These are phyloP conservation scores for Corynorhinus townsendii DNA, from an alignment of 2,113 vertebrate species.

Conservation along the genomic window DNA sequence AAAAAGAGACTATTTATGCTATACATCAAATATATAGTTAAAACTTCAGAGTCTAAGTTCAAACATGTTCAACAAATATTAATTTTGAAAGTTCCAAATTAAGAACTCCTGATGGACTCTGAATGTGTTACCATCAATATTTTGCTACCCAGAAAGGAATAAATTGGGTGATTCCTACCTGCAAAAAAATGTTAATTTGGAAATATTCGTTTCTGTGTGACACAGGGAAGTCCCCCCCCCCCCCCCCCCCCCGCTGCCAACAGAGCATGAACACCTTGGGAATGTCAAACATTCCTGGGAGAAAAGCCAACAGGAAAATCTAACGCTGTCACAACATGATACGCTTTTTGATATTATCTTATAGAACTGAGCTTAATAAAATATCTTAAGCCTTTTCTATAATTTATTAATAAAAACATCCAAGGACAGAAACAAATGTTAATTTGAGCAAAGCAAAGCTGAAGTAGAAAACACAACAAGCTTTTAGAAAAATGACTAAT, in stretches of 20 bases:
- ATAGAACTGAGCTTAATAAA: background rate
- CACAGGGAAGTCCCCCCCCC: background rate
- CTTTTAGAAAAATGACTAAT: background rate
- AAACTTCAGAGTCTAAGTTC: background rate
- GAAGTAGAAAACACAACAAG: conserved; percentile 1
- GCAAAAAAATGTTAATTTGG: background rate
- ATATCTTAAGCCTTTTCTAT: background rate
- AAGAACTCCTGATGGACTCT: background rate
- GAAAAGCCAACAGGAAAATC: background rate
- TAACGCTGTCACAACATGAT: background rate
- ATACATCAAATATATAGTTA: background rate
- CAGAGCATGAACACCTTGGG: background rate
- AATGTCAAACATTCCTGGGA: background rate
- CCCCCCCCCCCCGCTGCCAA: background rate
- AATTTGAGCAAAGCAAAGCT: background rate
- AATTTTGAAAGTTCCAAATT: background rate
- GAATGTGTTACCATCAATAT: background rate
- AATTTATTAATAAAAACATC: background rate
- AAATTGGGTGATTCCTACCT: background rate
- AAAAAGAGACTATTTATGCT: background rate
- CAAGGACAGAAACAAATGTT: conserved; percentile 17
- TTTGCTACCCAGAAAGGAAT: background rate
- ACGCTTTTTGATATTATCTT: background rate
- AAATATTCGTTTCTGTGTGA: background rate
- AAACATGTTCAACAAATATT: background rate